Base-by-base conservation (phyloP, 1,140 invertebrate species). In the Drosophila santomea region DNA sequence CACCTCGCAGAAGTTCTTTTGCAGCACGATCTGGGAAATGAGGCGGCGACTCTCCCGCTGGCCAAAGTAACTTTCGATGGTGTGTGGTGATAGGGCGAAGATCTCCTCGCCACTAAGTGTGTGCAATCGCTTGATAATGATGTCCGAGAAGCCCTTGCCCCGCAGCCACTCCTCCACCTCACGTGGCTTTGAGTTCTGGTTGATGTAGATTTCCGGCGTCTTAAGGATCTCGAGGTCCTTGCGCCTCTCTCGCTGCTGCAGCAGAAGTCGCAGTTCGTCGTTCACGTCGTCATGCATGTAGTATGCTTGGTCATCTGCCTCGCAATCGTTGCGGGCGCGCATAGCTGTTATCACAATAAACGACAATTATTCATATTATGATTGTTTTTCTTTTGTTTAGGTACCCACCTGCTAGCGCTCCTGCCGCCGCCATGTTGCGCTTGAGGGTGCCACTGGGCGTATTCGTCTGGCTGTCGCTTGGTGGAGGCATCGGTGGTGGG, bases 121-220 rank as follows among this genome's bases (percentile, higher is more conserved):
- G 68, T 95, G 93, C 17, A 96, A 93, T 59, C 95, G 94, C 52
- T 94, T 94, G 50, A 94, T 93, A 14, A 96, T 94, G 75, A 93
- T 92, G 20, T 94, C 92, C 43, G 94, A 94, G 92, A 97, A 98
- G 38, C 95, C 95, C 91, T 97, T 98, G 4, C 93, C 94, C 54
- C 94, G 93, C 8, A 97, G 92, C 97, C 97, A 98, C 28, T 94
- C 93, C 69, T 95, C 94, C 4, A 97, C 95, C 82, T 97, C 96
- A 1, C 91, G 75, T 1, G 94, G 92, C 23, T 92, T 93, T 0
- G 95, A 96, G 44, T 93, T 81, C 72, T 95, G 94, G 77, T 94
- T 94, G 44, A 97, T 96, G 80, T 94, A 96, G 45, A 96, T 95
- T 68, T 96, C 94, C 1, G 96, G 95, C 1, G 96, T 96, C 90